These are phyloP conservation scores for Dysdera silvatica DNA, from an alignment of 1,140 invertebrate species.

Conservation along the genomic window DNA sequence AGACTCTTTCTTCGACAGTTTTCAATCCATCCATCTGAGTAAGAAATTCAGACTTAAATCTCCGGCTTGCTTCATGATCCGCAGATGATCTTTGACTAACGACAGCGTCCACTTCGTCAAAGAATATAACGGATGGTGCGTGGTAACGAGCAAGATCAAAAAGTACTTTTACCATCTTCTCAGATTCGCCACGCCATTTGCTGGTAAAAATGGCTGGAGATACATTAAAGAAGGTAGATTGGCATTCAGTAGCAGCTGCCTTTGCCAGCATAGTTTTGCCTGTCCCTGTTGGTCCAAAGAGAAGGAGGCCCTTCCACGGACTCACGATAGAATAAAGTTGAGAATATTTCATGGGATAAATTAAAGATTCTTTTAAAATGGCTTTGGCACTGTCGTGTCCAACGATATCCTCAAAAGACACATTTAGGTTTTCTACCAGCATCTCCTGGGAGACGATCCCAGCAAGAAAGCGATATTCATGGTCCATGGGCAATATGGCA, in stretches of 20 bases:
- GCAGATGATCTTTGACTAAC: slow-evolving; percentile 91
- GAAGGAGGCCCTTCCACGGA: slow-evolving; percentile 73
- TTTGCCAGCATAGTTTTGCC: slow-evolving; percentile 98
- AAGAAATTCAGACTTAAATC: slow-evolving; percentile 95
- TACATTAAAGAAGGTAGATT: slow-evolving; percentile 98
- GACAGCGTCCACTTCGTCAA: slow-evolving; percentile 98
- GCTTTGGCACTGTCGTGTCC: slow-evolving; percentile 49
- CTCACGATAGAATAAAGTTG: slow-evolving; percentile 68
- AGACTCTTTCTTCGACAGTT: slow-evolving; percentile 52
- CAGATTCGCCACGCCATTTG: slow-evolving; percentile 95
- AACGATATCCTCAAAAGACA: slow-evolving; percentile 55
- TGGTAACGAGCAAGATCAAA: slow-evolving; percentile 81
- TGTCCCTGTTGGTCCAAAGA: slow-evolving; percentile 90
- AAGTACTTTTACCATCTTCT: slow-evolving; percentile 79
- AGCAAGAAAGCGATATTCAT: no score
- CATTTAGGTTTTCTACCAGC: slow-evolving; percentile 53
- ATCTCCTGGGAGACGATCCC: no score
- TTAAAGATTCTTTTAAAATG: slow-evolving; percentile 66
- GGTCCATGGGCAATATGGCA: no score
- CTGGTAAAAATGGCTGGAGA: slow-evolving; percentile 91
- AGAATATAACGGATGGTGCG: slow-evolving; percentile 98
- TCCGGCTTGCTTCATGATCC: slow-evolving; percentile 94
- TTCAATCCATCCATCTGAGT: slow-evolving; percentile 93
- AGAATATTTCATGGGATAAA: slow-evolving; percentile 78
- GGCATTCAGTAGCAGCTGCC: slow-evolving; percentile 96